Conservation (phyloP, 2,797 vertebrate species). For the Xenentodon cancila region DNA sequence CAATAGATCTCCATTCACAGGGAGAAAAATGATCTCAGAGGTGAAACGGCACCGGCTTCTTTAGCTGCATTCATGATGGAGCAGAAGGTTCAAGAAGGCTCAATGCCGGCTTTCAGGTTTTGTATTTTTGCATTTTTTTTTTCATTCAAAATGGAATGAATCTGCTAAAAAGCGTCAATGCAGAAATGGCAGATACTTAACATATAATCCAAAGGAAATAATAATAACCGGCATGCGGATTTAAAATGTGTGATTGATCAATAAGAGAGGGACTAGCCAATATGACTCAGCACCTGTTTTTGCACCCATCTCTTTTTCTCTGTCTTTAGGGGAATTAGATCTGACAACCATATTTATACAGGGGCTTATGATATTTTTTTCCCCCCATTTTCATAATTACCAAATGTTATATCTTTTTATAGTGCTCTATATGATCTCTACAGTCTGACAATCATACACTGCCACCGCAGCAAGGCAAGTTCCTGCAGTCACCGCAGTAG, state of each 20-base stretch:
- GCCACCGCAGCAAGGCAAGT: slow-evolving; percentile 53
- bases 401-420: slow-evolving; percentile 5
- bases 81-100: neutral
- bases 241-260: slow-evolving; percentile 28
- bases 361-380: too few species aligned
- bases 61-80: slow-evolving; percentile 14
- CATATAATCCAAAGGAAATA: neutral
- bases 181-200: neutral
- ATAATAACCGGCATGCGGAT: slow-evolving; percentile 9
- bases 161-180: neutral
- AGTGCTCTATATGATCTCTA: slow-evolving; percentile 9
- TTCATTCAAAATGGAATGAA: neutral
- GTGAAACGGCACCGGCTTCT: slow-evolving; percentile 11
- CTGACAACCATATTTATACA: too few species aligned
- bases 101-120: slow-evolving; percentile 9
- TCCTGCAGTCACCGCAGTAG: slow-evolving; percentile 70
- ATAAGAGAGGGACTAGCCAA: slow-evolving; percentile 34
- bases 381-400: neutral
- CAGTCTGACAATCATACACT: slow-evolving; percentile 13
- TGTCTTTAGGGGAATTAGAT: neutral
- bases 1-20: slow-evolving; percentile 7
- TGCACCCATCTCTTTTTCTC: slow-evolving; percentile 6
- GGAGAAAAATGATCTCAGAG: slow-evolving; percentile 14
- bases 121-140: neutral
- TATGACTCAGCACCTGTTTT: slow-evolving; percentile 75